A percentile compares a stretch with the other conserved stretches of the same genome.
Evolutionary conservation across 2,797 vertebrate species (phyloP).

Genomic region (Platyrinchus mystaceus): DNA sequence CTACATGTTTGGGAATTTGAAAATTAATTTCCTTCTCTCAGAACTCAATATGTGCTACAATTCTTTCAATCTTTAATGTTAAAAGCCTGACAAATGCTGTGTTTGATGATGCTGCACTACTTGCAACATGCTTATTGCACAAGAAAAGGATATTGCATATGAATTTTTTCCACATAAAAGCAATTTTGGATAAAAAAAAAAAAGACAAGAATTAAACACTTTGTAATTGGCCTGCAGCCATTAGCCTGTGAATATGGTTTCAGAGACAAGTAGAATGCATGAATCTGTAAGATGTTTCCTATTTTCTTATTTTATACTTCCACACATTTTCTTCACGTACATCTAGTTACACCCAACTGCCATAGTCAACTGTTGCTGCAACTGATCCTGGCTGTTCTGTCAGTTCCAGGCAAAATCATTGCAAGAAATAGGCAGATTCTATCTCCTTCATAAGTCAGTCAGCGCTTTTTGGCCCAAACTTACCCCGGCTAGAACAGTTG

Average conservation of each 20-base stretch:
- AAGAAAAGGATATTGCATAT: not conserved
- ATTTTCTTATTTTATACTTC: not conserved
- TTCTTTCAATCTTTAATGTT: not conserved
- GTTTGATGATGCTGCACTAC: not conserved
- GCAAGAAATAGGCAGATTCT: not conserved
- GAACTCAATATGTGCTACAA: not conserved
- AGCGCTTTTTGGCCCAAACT: not conserved
- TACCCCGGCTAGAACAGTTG: not conserved
- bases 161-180: not conserved
- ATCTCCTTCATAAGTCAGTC: not conserved
- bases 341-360: not conserved
- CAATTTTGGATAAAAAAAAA: not conserved
- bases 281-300: not conserved
- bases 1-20: not conserved
- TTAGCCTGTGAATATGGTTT: not conserved
- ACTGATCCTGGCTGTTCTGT: not conserved
- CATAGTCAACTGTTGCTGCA: not conserved
- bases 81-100: not conserved
- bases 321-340: not conserved
- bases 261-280: not conserved
- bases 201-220: not conserved
- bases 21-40: constrained; percentile 27
- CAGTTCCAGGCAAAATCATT: not conserved
- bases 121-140: not conserved
- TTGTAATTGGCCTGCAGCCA: not conserved